These are phyloP conservation scores for Trachurus trachurus DNA, from an alignment of 2,797 vertebrate genomes.

Conservation along the genomic window DNA sequence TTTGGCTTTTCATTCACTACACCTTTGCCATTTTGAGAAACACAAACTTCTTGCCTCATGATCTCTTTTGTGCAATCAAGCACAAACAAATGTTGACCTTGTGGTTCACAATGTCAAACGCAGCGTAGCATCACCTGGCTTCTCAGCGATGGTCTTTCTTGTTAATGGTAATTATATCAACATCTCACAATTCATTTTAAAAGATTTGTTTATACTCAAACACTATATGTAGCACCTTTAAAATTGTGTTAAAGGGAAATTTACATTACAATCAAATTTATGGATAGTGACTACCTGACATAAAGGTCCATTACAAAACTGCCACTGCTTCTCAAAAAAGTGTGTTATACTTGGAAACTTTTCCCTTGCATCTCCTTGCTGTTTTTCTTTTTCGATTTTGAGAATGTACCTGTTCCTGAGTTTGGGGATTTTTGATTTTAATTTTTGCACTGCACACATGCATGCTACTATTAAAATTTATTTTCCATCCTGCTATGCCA, in stretches of 20 bases:
- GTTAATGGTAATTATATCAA: conserved; percentile 21
- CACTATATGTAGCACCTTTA: conserved; percentile 50
- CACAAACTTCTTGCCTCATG: not conserved
- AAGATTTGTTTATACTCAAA: conserved; percentile 55
- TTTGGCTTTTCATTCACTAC: not conserved
- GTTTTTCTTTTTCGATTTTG: conserved; percentile 54
- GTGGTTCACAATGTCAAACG: not conserved
- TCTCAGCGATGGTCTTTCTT: conserved; percentile 1
- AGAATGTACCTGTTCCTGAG: conserved; percentile 61
- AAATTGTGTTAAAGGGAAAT: conserved; percentile 61
- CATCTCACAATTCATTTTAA: conserved; percentile 3
- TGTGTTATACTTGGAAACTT: conserved; percentile 44
- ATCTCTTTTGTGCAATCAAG: not conserved
- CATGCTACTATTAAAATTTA: conserved; percentile 72
- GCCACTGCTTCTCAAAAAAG: conserved; percentile 66
- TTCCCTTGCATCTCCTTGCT: conserved; percentile 59
- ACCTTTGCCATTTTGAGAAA: conserved; percentile 16
- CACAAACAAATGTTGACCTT: not conserved
- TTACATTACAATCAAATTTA: conserved; percentile 26
- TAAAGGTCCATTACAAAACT: conserved; percentile 31
- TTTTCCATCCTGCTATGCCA: conserved; percentile 59
- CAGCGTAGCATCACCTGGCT: not conserved
- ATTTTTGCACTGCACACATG: conserved; percentile 69
- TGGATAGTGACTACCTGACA: conserved; percentile 33
- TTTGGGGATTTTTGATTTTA: conserved; percentile 22